Conservation (phyloP, 2,113 vertebrate genomes). For the Platycercus adscitus region DNA sequence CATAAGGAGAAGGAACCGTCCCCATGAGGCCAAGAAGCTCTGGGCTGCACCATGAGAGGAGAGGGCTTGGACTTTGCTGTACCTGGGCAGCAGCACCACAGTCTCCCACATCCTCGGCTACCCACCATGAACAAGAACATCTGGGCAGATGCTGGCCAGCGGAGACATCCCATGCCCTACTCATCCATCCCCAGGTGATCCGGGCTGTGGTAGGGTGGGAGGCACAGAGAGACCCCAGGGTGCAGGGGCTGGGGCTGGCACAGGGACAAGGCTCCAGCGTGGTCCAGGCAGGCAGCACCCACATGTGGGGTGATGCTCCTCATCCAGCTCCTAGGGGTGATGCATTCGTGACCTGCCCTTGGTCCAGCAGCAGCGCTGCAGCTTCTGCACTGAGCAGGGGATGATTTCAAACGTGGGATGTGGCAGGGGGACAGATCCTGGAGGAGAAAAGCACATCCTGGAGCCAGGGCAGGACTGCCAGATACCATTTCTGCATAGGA, state of each 20-base stretch:
- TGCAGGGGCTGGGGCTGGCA: not conserved
- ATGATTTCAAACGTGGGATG: rapidly evolving
- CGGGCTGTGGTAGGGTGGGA: rapidly evolving
- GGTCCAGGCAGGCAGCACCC: not conserved
- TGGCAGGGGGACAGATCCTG: not conserved
- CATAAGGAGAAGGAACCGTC: not conserved
- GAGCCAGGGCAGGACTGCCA: not conserved
- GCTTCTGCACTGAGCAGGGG: not conserved
- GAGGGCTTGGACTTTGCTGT: not conserved
- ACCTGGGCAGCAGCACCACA: rapidly evolving
- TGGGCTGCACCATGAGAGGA: rapidly evolving
- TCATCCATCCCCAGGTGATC: not conserved
- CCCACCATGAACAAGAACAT: not conserved
- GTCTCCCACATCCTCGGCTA: not conserved
- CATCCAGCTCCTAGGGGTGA: rapidly evolving
- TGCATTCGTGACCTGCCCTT: rapidly evolving
- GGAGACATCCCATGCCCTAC: rapidly evolving
- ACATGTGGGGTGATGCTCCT: rapidly evolving
- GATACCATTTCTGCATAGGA: not conserved
- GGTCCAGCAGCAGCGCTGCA: not conserved
- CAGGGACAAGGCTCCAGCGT: not conserved
- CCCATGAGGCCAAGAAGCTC: not conserved
- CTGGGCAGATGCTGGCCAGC: not conserved
- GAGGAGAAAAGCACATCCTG: not conserved
- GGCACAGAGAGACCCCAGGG: rapidly evolving